Evolutionary conservation across 2,888 invertebrate genomes (phyloP).

Genomic region (Allygus modestus): DNA sequence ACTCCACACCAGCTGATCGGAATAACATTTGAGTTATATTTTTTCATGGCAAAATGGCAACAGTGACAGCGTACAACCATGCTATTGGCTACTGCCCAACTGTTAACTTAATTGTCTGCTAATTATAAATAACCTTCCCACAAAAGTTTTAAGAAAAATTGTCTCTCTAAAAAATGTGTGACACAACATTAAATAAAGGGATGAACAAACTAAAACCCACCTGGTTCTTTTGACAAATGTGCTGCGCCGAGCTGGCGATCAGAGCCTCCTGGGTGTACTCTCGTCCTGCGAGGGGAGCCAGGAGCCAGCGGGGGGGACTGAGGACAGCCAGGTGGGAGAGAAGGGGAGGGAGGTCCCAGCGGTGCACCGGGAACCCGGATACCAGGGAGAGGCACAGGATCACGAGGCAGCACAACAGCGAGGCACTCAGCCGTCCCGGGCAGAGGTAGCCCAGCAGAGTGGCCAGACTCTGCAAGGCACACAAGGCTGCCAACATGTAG

Average conservation of each 20-base stretch:
- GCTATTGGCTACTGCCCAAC: too few relatives aligned
- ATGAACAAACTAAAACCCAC: too few relatives aligned
- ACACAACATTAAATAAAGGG: too few relatives aligned
- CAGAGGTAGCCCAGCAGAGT: conserved; percentile 83
- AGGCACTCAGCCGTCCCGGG: conserved; percentile 81
- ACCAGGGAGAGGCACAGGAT: conserved; percentile 80
- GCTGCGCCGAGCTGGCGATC: conserved; percentile 77
- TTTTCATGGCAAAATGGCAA: too few relatives aligned
- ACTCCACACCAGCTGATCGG: too few relatives aligned
- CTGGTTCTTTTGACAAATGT: conserved; percentile 85
- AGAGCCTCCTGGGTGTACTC: conserved; percentile 83
- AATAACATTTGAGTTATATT: too few relatives aligned
- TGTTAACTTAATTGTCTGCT: too few relatives aligned
- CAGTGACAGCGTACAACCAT: too few relatives aligned
- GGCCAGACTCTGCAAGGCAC: conserved; percentile 82
- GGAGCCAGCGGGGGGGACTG: conserved; percentile 85
- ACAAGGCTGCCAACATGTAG: conserved; percentile 84
- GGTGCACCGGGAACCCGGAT: conserved; percentile 84
- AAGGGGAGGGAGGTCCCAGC: conserved; percentile 82
- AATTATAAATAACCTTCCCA: too few relatives aligned
- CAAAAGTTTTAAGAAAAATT: too few relatives aligned
- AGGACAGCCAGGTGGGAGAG: conserved; percentile 81
- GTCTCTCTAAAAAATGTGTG: too few relatives aligned
- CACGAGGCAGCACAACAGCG: conserved; percentile 79
- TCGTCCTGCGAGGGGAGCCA: conserved; percentile 81